Evolutionary conservation across 2,113 vertebrate species (phyloP), one percentile per base, ranked within the genome.

Genomic region (Rhinogobius similis): DNA sequence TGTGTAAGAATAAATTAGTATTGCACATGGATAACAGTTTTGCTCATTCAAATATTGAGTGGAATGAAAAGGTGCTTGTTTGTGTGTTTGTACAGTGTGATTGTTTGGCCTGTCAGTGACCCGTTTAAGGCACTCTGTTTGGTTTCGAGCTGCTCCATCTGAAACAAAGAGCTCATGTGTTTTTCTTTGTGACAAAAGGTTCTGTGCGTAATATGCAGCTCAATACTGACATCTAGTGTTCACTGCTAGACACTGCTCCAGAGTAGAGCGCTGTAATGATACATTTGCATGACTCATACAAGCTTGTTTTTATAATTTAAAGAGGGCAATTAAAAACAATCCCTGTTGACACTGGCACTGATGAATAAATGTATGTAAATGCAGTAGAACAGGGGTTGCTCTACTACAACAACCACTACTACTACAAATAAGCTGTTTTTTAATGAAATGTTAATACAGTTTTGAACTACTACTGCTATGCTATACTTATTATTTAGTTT

Each of bases 161-260:
- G 39, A 68, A 59, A 82, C 73, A 82, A 82, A 82, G 76, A 62
- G 53, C 70, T 68, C n/a, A 14, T 29, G 10, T 68, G 26, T 62
- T 65, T 23, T 36, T 36, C 79, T 69, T 69, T 74, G 70, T 76
- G 69, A 66, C 56, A 29, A 24, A 58, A 63, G 61, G 73, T 62
- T 44, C 27, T 65, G 21, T 21, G 4, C 5, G 20, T 32, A 12
- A 43, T 12, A 23, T 23, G 6, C 67, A 23, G 76, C 39, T n/a
- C 5, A 65, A 67, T 38, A 67, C 70, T 80, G 81, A 70, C 87
- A 86, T 81, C 86, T 84, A 76, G 81, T 84, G 86, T 73, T 39
- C 20, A 0, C 11, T 12, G 10, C n/a, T 13, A 8, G 32, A 52
- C 55, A 79, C 3, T 59, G 21, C 50, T 7, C 44, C 4, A 36